Base-by-base conservation (phyloP, 2,888 invertebrate genomes). In the Lithophane socia region DNA sequence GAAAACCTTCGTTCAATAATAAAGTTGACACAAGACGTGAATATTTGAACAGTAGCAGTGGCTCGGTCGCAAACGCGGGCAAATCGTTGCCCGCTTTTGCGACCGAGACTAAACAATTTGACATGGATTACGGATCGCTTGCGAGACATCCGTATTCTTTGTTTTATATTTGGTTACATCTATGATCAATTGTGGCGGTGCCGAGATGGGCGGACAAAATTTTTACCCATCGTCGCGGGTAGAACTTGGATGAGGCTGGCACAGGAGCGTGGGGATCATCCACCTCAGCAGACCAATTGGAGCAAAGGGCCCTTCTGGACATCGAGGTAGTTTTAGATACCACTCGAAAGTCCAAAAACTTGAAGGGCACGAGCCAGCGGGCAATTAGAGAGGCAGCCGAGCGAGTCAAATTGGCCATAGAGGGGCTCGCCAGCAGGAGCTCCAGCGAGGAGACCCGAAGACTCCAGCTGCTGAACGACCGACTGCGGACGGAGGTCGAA, bases 101-200 rank as follows among this genome's bases (percentile, higher is more conserved):
- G 61, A 84, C 72, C 69, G 72, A 68, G 65, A 73, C 79, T 56
- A 87, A 88, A 60, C 74, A 77, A 88, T 86, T 89, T 69, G 82
- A 67, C 37, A 83, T 79, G 79, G 86, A 49, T 76, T 76, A 75
- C 74, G 60, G 76, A 67, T 78, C 54, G 72, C 61, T 86, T 85
- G 77, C 75, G 42, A 80, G 75, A 81, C 10, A 69, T 80, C 72
- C 77, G 64, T 80, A 64, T 64, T 80, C 73, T 64, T 73, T 80
- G 47, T 80, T 78, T 78, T 78, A 37, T 80, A n/a, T 71, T 77
- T 44, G 21, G 24, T 77, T 61, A 79, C 24, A 61, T 29, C 54
- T 49, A 13, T 58, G 58, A 37, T 61, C 18, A 18, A 60, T 60
- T 60, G 24, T 16, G 60, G 24, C 16, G 13, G 60, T 9, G 24